These are phyloP conservation scores for Cygnus buccinator DNA, from an alignment of 2,113 vertebrate species.

Conservation along the genomic window DNA sequence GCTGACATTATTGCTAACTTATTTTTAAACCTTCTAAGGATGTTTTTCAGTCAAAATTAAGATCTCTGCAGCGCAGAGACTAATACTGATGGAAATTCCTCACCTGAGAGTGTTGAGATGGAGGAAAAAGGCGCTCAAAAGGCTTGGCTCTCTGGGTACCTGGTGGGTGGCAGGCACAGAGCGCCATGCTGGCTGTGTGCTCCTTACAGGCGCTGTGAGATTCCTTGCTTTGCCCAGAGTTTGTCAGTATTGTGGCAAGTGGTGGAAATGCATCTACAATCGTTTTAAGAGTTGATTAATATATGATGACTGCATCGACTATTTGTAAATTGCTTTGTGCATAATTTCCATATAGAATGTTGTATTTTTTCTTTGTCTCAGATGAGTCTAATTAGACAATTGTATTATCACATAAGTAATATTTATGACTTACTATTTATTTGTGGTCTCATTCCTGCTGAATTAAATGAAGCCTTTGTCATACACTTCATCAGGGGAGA, in stretches of 20 bases:
- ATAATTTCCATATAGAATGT: not conserved
- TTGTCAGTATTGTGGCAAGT: not conserved
- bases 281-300: conserved; percentile 11
- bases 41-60: not conserved
- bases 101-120: not conserved
- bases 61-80: not conserved
- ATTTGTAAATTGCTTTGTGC: not conserved
- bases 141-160: not conserved
- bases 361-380: not conserved
- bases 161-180: too few species aligned
- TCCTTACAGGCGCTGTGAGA: not conserved
- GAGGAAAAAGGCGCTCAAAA: not conserved
- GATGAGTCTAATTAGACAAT: not conserved
- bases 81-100: not conserved
- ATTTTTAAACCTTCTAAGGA: conserved; percentile 21
- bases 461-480: not conserved
- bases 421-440: conserved; percentile 46
- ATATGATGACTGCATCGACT: not conserved
- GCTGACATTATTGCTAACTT: not conserved
- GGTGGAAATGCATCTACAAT: not conserved
- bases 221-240: not conserved
- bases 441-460: not conserved
- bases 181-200: fast-evolving
- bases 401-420: not conserved
- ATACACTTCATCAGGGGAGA: not conserved